phyloP scores from a whole-genome alignment of 2,113 vertebrate genomes.

The Prunella himalayana region DNA sequence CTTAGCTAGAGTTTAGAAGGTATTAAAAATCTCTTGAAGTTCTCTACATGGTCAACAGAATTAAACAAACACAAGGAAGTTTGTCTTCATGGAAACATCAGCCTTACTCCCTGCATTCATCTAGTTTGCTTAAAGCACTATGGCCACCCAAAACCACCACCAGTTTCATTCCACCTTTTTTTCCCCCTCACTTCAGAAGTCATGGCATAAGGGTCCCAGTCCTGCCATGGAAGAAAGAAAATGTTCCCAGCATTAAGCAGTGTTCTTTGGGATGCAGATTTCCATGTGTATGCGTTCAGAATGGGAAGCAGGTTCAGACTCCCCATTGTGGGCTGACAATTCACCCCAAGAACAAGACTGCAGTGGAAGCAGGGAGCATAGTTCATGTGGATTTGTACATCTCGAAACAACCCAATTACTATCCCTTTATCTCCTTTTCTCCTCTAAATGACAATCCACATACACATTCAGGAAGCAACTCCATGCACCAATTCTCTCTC shows the following conservation, averaged over 20 bases:
- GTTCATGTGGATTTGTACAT: not conserved
- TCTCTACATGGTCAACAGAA: not conserved
- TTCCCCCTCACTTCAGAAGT: not conserved
- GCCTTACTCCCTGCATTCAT: not conserved
- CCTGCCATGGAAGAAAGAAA: not conserved
- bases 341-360: not conserved
- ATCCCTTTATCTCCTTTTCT: not conserved
- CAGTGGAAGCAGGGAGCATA: not conserved
- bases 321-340: not conserved
- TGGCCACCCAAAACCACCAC: not conserved
- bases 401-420: not conserved
- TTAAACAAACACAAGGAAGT: not conserved
- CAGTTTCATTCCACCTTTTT: not conserved
- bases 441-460: not conserved
- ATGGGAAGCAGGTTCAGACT: fast-evolving
- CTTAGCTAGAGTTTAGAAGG: not conserved
- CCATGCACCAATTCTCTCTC: not conserved
- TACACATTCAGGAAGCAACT: not conserved
- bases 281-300: not conserved
- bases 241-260: not conserved
- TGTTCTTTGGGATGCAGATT: not conserved
- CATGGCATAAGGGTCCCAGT: not conserved
- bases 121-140: not conserved
- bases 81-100: not conserved
- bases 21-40: not conserved